Base-by-base conservation (phyloP, 1,140 invertebrate genomes). In the Potamilus streckersoni region DNA sequence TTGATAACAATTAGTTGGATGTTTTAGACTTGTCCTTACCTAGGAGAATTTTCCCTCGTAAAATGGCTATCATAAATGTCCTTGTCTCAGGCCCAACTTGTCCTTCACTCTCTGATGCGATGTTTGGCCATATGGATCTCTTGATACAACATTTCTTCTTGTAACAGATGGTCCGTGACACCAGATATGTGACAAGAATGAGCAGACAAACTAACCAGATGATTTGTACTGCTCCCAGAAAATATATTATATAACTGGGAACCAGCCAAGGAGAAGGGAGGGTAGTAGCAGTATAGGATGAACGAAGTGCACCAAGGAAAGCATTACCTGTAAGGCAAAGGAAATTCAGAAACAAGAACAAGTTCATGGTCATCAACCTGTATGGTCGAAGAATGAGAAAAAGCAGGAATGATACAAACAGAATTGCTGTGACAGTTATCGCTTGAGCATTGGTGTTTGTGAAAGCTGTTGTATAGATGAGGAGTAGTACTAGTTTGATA, bases 11-110 rank as follows among this genome's bases (percentile, higher is more conserved):
- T 69, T 57, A 58, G 57, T 20, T 17, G 62, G 56, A 27, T 56
- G 57, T 56, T 65, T 57, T 1, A 16, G 38, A 49, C 38, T 49
- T 49, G 38, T 49, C 38, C 11, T 77, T 76, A 87, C 86, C 86
- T 72, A 87, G 74, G 16, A 85, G 69, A 76, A 83, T 72, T 73
- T 84, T 83, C 55, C 82, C 85, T 63, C 81, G 78, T 14, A 89
- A 78, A 64, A 88, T 83, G 61, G 81, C 84, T 69, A 80, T 84
- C 71, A 88, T 81, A 72, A 82, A 89, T 73, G 87, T 89, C 73
- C 80, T 82, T 4, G 86, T 86, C 23, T 84, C 80, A n/a, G 73
- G 61, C 27, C 83, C 83, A 3, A 87, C 74, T 31, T 82, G 72
- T 13, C 81, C 78, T n/a, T 82, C 69, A 19, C 81, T 83, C 15